Evolutionary conservation across 1,140 invertebrate species (phyloP).

Genomic region (Lycorma delicatula): DNA sequence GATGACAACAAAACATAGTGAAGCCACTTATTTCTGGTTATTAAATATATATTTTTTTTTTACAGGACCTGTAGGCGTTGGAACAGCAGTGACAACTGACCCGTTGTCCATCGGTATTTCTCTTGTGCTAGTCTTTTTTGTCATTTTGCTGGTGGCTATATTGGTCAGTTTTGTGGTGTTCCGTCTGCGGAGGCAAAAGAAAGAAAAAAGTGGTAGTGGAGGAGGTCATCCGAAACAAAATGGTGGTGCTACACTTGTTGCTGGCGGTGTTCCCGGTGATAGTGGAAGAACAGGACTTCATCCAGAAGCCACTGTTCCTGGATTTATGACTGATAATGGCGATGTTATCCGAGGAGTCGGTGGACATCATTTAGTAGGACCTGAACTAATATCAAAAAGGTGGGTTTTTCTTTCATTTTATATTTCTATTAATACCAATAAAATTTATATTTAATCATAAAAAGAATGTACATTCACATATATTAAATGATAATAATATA

Average conservation of each 20-base stretch:
- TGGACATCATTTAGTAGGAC: slow-evolving; percentile 58
- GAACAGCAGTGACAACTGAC: slow-evolving; percentile 65
- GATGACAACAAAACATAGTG: too few species aligned
- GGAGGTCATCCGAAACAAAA: slow-evolving; percentile 42
- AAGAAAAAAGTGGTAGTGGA: slow-evolving; percentile 62
- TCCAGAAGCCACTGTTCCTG: slow-evolving; percentile 39
- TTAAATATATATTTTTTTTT: background rate
- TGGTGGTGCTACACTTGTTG: slow-evolving; percentile 44
- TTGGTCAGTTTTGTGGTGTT: slow-evolving; percentile 84
- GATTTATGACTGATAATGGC: slow-evolving; percentile 54
- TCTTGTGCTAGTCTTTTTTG: slow-evolving; percentile 88
- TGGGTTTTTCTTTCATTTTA: slow-evolving; percentile 20
- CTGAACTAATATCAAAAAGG: slow-evolving; percentile 75
- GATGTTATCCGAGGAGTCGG: slow-evolving; percentile 57
- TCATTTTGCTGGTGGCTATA: slow-evolving; percentile 78
- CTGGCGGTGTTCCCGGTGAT: slow-evolving; percentile 22
- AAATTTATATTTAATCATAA: background rate
- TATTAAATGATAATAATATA: background rate
- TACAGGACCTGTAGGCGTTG: slow-evolving; percentile 55
- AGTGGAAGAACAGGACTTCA: slow-evolving; percentile 29
- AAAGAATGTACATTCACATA: background rate
- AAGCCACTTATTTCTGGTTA: too few species aligned
- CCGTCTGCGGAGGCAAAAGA: slow-evolving; percentile 69
- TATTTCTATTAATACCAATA: background rate
- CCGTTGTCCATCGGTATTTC: slow-evolving; percentile 84